Evolutionary conservation across 1,140 invertebrate genomes (phyloP).

Genomic region (Drosophila auraria): DNA sequence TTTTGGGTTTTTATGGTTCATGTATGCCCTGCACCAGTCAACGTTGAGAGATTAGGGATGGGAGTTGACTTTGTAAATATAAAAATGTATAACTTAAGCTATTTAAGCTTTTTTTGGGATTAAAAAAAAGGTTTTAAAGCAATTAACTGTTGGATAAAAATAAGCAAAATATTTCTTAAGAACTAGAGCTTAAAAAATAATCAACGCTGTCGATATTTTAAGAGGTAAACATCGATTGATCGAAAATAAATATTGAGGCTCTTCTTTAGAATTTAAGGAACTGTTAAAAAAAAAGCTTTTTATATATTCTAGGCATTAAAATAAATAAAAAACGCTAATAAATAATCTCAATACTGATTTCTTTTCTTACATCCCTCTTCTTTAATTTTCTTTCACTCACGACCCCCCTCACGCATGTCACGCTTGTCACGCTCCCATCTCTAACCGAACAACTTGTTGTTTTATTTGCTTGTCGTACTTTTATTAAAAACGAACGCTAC

Average conservation of each 20-base stretch:
- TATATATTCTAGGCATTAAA: not conserved
- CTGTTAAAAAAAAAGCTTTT: not conserved
- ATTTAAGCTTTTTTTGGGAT: not conserved
- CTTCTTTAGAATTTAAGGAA: too few species aligned
- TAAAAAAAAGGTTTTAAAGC: not conserved
- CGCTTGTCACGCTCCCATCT: conserved; percentile 31
- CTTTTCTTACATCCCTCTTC: fast-evolving
- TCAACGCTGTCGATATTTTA: not conserved
- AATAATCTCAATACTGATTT: too few species aligned
- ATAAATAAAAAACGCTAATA: not conserved
- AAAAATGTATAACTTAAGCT: too few species aligned
- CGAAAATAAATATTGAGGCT: too few species aligned
- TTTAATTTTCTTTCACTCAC: not conserved
- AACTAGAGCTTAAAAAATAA: not conserved
- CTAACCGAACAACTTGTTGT: conserved; percentile 65
- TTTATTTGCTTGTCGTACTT: conserved; percentile 81
- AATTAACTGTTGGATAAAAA: not conserved
- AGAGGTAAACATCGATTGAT: not conserved
- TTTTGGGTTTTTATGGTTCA: not conserved
- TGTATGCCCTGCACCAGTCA: not conserved
- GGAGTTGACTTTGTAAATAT: not conserved
- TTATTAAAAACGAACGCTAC: conserved; percentile 83
- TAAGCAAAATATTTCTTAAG: too few species aligned
- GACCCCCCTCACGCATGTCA: not conserved
- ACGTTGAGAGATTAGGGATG: conserved; percentile 2